Conservation (phyloP, 2,113 vertebrate genomes). For the Pterocles orientalis region DNA sequence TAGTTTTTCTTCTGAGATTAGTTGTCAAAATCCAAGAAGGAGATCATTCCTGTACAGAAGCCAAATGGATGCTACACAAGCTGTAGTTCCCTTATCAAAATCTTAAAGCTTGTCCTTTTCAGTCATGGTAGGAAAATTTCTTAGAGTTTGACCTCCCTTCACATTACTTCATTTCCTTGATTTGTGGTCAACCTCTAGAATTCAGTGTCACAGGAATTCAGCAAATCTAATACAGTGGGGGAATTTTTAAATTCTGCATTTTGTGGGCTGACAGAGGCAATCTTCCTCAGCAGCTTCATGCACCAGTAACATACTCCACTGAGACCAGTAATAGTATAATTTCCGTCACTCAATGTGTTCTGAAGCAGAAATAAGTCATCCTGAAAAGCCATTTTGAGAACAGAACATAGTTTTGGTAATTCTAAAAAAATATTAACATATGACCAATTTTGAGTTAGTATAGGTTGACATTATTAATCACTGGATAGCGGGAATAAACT, state of each 20-base stretch:
- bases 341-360: neutral
- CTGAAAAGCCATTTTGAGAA: neutral
- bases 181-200: neutral
- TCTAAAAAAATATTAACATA: neutral
- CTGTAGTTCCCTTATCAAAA: neutral
- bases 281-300: neutral
- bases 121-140: neutral
- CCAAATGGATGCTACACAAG: neutral
- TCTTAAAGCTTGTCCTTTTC: neutral
- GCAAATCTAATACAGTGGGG: neutral
- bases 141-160: neutral
- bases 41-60: neutral
- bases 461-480: neutral
- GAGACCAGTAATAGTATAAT: neutral
- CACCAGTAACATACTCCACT: neutral
- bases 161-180: neutral
- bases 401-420: neutral
- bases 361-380: neutral
- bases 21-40: neutral
- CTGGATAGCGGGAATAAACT: neutral
- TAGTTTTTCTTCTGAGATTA: neutral
- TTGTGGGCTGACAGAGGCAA: neutral
- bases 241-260: neutral
- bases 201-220: neutral
- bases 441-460: neutral